Evolutionary conservation across 2,797 vertebrate species (phyloP), one percentile per base, ranked within the genome.

Genomic region (Rhinella marina): DNA sequence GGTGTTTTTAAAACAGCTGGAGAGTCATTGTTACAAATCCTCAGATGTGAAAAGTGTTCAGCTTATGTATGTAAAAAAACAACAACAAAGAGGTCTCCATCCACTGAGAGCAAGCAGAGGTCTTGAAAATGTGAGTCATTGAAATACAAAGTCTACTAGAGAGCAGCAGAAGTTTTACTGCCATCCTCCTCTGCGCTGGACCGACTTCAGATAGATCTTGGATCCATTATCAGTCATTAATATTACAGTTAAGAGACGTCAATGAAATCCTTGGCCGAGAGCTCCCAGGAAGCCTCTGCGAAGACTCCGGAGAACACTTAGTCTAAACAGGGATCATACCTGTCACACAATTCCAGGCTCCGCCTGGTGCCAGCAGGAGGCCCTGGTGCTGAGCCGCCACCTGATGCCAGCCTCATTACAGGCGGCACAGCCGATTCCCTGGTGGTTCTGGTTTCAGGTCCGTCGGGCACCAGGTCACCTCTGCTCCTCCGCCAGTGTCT

Each of bases 271-370:
- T 81, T 52, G 50, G 29, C 41, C 73, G 11, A 41, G 82, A 75
- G 12, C 8, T 88, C 66, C 54, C 82, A 62, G 64, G 52, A 48
- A n/a, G 54, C 76, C 48, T 76, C 82, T 79, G 81, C n/a, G 57
- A 25, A 54, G 52, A 13, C 82, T 70, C 82, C 52, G 7, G 87
- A 61, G 81, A 16, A 79, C 73, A 57, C 81, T 66, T 64, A 76
- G 80, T 88, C 73, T 73, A 80, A 85, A 88, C 57, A 85, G 56
- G 54, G 41, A 84, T 81, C 41, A 62, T 50, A 81, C 66, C 23
- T 61, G 25, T 11, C 77, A 88, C 84, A 84, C 87, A 84, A 50
- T 81, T 70, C 78, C 57, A 86, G 8, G 68, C 14, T 57, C 59
- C 75, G 81, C 82, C 87, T 81, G 77, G 50, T 66, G 50, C 78